Evolutionary conservation across 1,140 invertebrate species (phyloP), one percentile per base, ranked within the genome.

Genomic region (Leptinotarsa texana): DNA sequence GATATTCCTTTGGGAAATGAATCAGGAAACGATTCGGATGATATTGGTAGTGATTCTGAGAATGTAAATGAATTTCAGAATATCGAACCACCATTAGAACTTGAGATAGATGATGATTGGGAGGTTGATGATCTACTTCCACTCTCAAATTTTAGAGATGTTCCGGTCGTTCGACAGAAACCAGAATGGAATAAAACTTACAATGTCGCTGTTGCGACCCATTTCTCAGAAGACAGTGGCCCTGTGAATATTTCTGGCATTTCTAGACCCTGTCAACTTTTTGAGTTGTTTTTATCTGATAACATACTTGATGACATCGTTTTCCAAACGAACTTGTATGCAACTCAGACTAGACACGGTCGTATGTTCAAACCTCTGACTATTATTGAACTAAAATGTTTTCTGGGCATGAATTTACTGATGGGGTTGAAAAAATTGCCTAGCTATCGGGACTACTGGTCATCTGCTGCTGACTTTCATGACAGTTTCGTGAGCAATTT

Each of bases 361-460:
- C 49, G 68, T 70, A 69, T n/a, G 11, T 68, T 51, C 13, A 13
- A 15, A 67, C 61, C 51, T 18, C 13, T 48, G 24, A 73, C 47
- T 33, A 72, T n/a, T 42, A 61, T 5, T n/a, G 73, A 77, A 77
- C 21, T 74, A 27, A 74, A 77, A 71, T 42, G n/a, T 49, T 77
- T 77, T 69, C 21, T 72, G 21, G 73, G 13, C 15, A 72, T 77
- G 13, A 77, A 77, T 74, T 33, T 77, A 15, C 63, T 77, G 6
- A 77, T 77, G 67, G 75, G 69, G 8, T 42, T 74, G 18, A 77
- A 74, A 69, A 74, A 72, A 68, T 72, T 72, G 21, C 76, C 76
- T 27, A 73, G 74, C 63, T 75, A 77, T 67, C 63, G 62, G n/a
- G 76, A 77, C 63, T 73, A 68, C 33, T 77, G 76, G 76, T 66